Percentiles rank a stretch among this genome's conserved stretches.
Conservation (phyloP, 2,888 invertebrate genomes). For the Chloroclystis v-ata region DNA sequence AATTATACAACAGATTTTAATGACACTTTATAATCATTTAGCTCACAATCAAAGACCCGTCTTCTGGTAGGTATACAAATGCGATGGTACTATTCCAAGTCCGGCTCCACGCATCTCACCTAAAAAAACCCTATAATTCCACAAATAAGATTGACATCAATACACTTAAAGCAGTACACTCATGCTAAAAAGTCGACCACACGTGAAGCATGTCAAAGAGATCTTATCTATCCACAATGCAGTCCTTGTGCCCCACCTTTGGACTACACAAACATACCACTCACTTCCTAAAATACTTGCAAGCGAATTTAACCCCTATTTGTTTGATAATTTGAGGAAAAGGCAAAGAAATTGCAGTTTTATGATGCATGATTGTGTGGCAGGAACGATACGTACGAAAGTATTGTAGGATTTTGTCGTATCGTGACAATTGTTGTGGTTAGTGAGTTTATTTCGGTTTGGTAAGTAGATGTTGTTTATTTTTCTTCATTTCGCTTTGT, state of each 20-base stretch:
- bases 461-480: not conserved
- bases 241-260: slow-evolving; percentile 41
- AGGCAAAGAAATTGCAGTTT: slow-evolving; percentile 30
- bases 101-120: no score
- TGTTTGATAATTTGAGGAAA: not conserved
- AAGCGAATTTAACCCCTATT: slow-evolving; percentile 32
- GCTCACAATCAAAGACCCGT: no score
- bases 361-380: slow-evolving; percentile 10
- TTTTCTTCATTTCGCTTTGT: no score
- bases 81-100: no score
- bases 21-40: no score
- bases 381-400: no score
- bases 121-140: no score
- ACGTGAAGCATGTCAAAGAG: slow-evolving; percentile 53
- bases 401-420: slow-evolving; percentile 26
- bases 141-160: slow-evolving; percentile 13
- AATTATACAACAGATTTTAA: no score
- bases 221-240: slow-evolving; percentile 61
- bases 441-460: not conserved
- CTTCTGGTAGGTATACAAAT: no score
- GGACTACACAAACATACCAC: slow-evolving; percentile 29
- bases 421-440: slow-evolving; percentile 15
- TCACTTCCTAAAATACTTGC: slow-evolving; percentile 18
- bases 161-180: slow-evolving; percentile 22
- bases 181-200: slow-evolving; percentile 53